These are phyloP conservation scores for Liasis olivaceus DNA, from an alignment of 2,797 vertebrate species.

Conservation along the genomic window DNA sequence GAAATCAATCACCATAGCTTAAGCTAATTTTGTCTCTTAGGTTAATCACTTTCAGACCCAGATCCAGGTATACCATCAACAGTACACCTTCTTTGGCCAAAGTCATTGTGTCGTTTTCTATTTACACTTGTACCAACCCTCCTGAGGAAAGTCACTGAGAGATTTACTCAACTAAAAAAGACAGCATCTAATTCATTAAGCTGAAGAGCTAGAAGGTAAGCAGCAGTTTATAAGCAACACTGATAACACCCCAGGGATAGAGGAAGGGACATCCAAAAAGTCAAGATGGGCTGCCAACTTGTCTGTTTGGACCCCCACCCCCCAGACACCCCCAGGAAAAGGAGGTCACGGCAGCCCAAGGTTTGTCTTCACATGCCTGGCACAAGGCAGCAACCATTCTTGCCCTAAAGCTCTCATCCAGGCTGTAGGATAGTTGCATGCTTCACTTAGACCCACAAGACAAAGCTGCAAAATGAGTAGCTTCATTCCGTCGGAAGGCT, in stretches of 20 bases:
- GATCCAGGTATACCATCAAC: no score
- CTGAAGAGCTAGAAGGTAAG: background rate
- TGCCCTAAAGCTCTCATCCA: background rate
- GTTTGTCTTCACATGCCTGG: background rate
- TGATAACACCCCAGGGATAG: background rate
- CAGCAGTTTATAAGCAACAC: background rate
- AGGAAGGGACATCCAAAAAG: background rate
- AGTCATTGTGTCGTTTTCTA: background rate
- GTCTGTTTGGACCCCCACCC: no score
- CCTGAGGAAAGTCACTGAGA: background rate
- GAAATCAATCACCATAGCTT: background rate
- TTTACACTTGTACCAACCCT: background rate
- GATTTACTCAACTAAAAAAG: background rate
- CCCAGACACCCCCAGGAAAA: background rate
- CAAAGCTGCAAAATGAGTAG: background rate
- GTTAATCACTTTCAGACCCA: background rate
- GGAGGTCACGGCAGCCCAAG: background rate
- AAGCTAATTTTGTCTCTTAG: background rate
- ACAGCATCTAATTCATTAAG: background rate
- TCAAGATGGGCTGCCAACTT: background rate
- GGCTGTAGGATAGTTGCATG: background rate
- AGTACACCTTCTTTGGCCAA: background rate
- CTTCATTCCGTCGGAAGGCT: no score
- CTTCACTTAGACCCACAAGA: background rate
- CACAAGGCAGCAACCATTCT: background rate